A percentile compares a stretch with the other conserved stretches of the same genome.
These are phyloP conservation scores for Lethenteron reissneri DNA, from an alignment of 2,113 vertebrate species.

Conservation along the genomic window DNA sequence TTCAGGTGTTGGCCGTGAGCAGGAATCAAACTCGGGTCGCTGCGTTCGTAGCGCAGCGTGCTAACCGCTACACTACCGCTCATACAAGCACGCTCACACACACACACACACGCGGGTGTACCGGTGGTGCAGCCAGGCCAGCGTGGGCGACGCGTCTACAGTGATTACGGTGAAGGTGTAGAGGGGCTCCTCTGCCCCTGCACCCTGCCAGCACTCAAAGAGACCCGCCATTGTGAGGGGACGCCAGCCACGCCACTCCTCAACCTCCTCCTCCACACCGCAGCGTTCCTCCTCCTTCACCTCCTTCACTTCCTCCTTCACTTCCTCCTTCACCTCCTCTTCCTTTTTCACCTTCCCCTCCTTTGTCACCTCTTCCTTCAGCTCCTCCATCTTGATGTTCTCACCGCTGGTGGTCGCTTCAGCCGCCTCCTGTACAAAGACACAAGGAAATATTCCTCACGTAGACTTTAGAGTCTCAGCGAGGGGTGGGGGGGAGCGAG, in stretches of 20 bases:
- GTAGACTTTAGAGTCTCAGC: too few species aligned
- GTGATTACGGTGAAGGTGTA: slow-evolving; percentile 78
- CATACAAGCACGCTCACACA: too few species aligned
- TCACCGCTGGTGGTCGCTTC: too few species aligned
- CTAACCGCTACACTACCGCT: too few species aligned
- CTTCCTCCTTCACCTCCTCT: not conserved
- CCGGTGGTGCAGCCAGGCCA: slow-evolving; percentile 62
- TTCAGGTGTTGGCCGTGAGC: too few species aligned
- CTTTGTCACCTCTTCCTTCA: not conserved
- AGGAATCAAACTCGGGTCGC: too few species aligned
- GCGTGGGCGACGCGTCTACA: slow-evolving; percentile 38
- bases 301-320: not conserved
- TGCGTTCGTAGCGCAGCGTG: too few species aligned
- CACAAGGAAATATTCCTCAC: too few species aligned
- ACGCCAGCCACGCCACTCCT: slow-evolving; percentile 43
- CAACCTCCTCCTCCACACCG: slow-evolving; percentile 11
- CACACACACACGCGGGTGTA: slow-evolving; percentile 10
- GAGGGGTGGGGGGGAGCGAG: too few species aligned
- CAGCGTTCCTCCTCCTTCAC: not conserved
- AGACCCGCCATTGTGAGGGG: slow-evolving; percentile 81
- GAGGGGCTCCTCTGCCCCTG: slow-evolving; percentile 36
- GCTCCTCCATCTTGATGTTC: too few species aligned
- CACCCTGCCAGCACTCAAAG: slow-evolving; percentile 74
- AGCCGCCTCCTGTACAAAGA: too few species aligned
- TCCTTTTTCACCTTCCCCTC: not conserved